Evolutionary conservation across 92 coral and sea anemone genomes (phyloP), one percentile per base, ranked within the genome.

Genomic region (Hydrozoanthus gracilis): DNA sequence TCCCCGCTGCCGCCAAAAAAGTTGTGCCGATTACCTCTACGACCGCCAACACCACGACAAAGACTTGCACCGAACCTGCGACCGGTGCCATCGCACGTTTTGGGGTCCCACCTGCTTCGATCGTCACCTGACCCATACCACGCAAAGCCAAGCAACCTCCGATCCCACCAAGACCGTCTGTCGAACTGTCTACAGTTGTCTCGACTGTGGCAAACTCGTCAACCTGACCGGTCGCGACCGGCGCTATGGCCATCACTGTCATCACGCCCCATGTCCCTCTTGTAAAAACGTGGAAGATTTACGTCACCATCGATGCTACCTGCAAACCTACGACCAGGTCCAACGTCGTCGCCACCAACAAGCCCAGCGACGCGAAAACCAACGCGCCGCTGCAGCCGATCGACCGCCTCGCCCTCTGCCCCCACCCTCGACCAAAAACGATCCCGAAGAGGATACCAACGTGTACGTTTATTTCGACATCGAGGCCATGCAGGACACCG

Each of bases 261-360:
- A 64, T 64, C 27, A 64, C 17, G 27, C 70, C 17, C 70, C 27
- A 16, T 64, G 27, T 64, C 70, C 70, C 27, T 64, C 70, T 13
- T 64, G 70, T 16, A 64, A 64, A 64, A 13, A 16, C 70, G 17
- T 13, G 20, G 20, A 16, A 64, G 70, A 64, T 16, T 64, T 64
- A 7, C 70, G 70, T 13, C 70, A 64, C 70, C 70, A 64, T 64
- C 70, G 70, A 64, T 64, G 70, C 70, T 64, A 64, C 70, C 70
- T 64, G 17, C 70, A 64, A 64, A 64, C 70, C 70, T 64, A 64
- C 27, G 70, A 64, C 27, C 71, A 66, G 77, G 15, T 7, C 5
- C 77, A 72, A 44, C 14, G 54, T 9, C 27, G 35, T 0, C 75
- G 77, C 3, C 52, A 72, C 44, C 55, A 45, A 64, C 70, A 64